Evolutionary conservation across 2,888 invertebrate genomes (phyloP), one percentile per base, ranked within the genome.

Genomic region (Melanostoma mellinum): DNA sequence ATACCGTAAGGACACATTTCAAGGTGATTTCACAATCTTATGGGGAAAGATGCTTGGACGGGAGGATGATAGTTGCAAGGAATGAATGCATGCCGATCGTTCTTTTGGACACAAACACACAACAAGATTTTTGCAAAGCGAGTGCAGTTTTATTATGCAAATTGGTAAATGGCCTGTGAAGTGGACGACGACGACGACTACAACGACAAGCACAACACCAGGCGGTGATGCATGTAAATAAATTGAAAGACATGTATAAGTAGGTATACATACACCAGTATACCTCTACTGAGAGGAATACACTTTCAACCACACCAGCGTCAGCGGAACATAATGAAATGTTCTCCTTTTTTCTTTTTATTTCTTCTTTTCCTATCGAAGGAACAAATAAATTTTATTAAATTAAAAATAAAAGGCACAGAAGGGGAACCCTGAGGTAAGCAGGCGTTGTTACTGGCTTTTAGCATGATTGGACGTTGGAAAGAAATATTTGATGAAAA

Each of bases 81-180:
- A 69, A 61, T 68, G 68, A 69, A 60, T 61, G 56, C 69, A 74
- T 67, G 61, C 74, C 73, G 73, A 73, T 79, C 68, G 72, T 75
- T 50, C 35, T 76, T 30, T 55, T 76, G 55, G 65, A n/a, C 53
- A 20, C 42, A 46, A 38, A 53, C 50, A 50, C 56, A 67, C 9
- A 65, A 67, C 69, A 67, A 40, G 56, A 80, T 80, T 85, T 85
- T 80, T 72, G 75, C 75, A 68, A 20, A 72, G 61, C 75, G 52
- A 85, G 42, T 76, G 85, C 80, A 80, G 68, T 85, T 85, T 85
- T 85, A 85, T 80, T 85, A 85, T 85, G 85, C 85, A 85, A 85
- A 85, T 85, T 85, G 85, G 85, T 85, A 85, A 85, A 85, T 85
- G 85, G 85, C 72, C 85, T 85, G 80, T 85, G 85, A 85, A 85